Evolutionary conservation across 2,113 vertebrate genomes (phyloP).

Genomic region (Sander vitreus): DNA sequence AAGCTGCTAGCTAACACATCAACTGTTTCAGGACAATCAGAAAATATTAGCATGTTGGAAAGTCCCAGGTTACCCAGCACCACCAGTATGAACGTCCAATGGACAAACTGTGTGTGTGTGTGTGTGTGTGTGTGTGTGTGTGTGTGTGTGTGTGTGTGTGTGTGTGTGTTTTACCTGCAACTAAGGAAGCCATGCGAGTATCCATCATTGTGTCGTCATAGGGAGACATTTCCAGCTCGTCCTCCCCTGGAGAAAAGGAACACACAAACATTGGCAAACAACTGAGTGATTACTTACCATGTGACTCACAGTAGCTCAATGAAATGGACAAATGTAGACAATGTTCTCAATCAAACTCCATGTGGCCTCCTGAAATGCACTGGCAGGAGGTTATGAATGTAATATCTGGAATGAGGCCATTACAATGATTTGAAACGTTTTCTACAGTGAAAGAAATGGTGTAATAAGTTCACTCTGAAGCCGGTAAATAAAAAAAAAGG

Average conservation of each 20-base stretch:
- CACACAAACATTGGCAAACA: conserved; percentile 12
- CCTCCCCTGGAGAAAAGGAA: conserved; percentile 55
- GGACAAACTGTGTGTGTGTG: background rate
- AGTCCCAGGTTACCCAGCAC: background rate
- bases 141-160: conserved; percentile 20
- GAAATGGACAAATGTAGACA: background rate
- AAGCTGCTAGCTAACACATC: background rate
- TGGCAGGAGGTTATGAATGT: background rate
- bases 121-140: conserved; percentile 15
- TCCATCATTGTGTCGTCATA: conserved; percentile 73
- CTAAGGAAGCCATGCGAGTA: conserved; percentile 75
- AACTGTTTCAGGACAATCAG: background rate
- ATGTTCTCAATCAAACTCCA: background rate
- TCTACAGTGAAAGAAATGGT: background rate
- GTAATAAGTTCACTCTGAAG: background rate
- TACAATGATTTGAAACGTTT: background rate
- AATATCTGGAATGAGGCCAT: background rate
- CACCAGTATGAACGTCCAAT: background rate
- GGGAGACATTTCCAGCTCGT: conserved; percentile 77
- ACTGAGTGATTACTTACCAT: background rate
- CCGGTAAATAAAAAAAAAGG: background rate
- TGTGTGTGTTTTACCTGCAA: conserved; percentile 69
- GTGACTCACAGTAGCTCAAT: background rate
- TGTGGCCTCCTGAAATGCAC: background rate
- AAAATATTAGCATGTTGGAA: no score